Evolutionary conservation across 23 tunicate species (phyloP), one percentile per base, ranked within the genome.

Genomic region (Halocynthia roretzi): DNA sequence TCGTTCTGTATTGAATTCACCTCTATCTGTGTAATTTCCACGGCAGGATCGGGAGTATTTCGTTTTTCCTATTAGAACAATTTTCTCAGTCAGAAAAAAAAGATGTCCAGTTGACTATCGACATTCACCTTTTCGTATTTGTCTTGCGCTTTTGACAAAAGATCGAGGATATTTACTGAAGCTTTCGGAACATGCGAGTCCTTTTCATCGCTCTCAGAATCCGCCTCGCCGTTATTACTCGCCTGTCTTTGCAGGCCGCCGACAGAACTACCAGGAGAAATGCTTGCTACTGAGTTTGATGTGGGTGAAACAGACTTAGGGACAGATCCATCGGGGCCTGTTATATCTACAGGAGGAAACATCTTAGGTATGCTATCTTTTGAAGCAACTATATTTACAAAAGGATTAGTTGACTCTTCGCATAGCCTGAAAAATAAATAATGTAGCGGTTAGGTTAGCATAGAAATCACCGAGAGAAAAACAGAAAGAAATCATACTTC

Each of bases 111-210:
- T 67, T 20, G 10, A 65, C 4, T 12, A 72, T 12, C 14, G 50
- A 31, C 64, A 57, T 18, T 20, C 53, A 89, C 96, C 87, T 89
- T 89, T 40, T 89, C 85, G 57, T 78, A 89, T 23, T 80, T 83
- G 22, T 89, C 83, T 51, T 89, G 82, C 15, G 96, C 96, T 70
- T 89, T 89, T 15, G 54, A 77, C 23, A 89, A 67, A 6, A 89
- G 56, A 20, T 83, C 63, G 74, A 89, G 68, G 14, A 89, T 78
- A 76, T 84, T 64, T 11, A 80, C 80, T 6, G 88, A 54, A 40
- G 56, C 53, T 7, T 63, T 58, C 44, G 44, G 44, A 31, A 31
- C 44, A 31, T 31, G 44, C 44, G 44, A 31, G 19, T 55, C 56
- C 9, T 52, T 74, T 53, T 74, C 78, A 52, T 53, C 56, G 56